Conservation (phyloP, 30 jellyfish, hydroid and myxozoan species). For the Chrysaora quinquecirrha region DNA sequence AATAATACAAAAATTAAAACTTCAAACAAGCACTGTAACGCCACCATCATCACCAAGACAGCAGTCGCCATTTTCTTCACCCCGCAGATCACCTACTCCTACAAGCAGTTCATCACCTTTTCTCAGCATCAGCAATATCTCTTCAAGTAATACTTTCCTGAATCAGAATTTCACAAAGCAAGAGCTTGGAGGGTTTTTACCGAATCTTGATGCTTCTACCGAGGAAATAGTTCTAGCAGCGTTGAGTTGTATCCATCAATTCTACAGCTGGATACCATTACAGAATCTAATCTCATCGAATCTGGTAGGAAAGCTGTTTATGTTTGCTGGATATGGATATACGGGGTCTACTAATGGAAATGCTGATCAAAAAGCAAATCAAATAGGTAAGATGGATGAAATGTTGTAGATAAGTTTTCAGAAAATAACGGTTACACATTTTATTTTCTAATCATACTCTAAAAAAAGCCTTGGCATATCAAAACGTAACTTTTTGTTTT, state of each 20-base stretch:
- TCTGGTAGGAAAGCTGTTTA: slow-evolving; percentile 71
- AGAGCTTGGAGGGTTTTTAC: slow-evolving; percentile 12
- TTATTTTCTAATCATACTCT: too few species aligned
- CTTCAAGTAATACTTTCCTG: slow-evolving; percentile 27
- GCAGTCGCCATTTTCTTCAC: slow-evolving; percentile 87
- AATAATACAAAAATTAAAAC: slow-evolving; percentile 48
- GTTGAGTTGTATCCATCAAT: slow-evolving; percentile 76
- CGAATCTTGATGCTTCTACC: slow-evolving; percentile 56
- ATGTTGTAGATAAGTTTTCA: too few species aligned
- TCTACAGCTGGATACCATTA: slow-evolving; percentile 88
- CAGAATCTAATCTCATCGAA: slow-evolving; percentile 72
- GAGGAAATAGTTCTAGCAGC: slow-evolving; percentile 84
- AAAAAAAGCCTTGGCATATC: too few species aligned
- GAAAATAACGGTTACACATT: too few species aligned
- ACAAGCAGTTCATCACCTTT: slow-evolving; percentile 55
- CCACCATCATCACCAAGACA: slow-evolving; percentile 97
- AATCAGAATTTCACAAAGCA: slow-evolving; percentile 24
- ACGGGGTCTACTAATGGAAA: slow-evolving; percentile 40
- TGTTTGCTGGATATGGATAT: slow-evolving; percentile 83
- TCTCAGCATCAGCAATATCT: slow-evolving; percentile 1
- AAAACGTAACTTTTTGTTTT: too few species aligned
- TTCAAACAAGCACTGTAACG: slow-evolving; percentile 61
- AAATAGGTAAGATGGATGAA: slow-evolving; percentile 50
- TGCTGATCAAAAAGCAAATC: slow-evolving; percentile 52
- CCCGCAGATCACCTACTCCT: slow-evolving; percentile 64